phyloP scores from a whole-genome alignment of 2,797 vertebrate genomes.

The Rhabdomys pumilio region DNA sequence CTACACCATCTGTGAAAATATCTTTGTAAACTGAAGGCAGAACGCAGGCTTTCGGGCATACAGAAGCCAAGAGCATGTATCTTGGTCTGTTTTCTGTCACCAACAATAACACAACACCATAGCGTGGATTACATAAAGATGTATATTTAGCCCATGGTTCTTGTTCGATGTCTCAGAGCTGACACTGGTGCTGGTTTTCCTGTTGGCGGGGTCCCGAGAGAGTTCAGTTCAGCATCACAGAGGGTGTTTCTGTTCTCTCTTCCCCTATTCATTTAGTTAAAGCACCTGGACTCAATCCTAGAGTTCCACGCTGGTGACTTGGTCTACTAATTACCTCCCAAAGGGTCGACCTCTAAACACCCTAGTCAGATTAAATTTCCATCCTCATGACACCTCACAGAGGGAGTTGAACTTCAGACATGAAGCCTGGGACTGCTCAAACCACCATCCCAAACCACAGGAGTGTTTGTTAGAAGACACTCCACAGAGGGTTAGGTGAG shows the following conservation, averaged over 20 bases:
- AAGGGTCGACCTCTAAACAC: not conserved
- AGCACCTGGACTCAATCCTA: not conserved
- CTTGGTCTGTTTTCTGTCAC: not conserved
- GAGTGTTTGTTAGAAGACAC: not conserved
- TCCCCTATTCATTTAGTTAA: not conserved
- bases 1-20: not conserved
- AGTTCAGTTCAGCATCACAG: not conserved
- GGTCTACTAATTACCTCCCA: not conserved
- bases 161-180: not conserved
- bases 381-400: not conserved
- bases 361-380: constrained; percentile 2
- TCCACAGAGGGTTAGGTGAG: not conserved
- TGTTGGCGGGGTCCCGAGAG: not conserved
- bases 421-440: not conserved
- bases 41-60: not conserved
- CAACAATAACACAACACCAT: not conserved
- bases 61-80: not conserved
- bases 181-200: not conserved
- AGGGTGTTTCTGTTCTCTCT: not conserved
- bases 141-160: not conserved
- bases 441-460: not conserved
- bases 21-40: not conserved
- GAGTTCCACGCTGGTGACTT: no score
- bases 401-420: not conserved
- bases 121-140: not conserved